A percentile compares a stretch with the other conserved stretches of the same genome.
phyloP scores from a whole-genome alignment of 2,888 invertebrate species.

The Phlogophora meticulosa region DNA sequence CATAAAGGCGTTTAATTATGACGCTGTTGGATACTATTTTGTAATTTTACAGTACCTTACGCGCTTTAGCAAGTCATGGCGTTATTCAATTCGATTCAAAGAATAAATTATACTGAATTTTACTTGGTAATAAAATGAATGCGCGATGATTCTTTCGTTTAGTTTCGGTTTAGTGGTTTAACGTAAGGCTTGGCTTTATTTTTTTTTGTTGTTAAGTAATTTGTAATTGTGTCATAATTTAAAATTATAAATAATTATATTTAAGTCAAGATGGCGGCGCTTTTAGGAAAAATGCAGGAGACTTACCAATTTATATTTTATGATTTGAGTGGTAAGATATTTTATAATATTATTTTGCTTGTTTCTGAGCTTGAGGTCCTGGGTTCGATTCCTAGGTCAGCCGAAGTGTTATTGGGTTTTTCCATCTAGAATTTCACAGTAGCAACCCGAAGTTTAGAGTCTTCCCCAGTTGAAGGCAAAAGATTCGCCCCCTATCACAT shows the following conservation, averaged over 20 bases:
- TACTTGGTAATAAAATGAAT: constrained; percentile 37
- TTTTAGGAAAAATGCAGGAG: constrained; percentile 29
- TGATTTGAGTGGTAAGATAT: constrained; percentile 65
- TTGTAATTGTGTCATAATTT: not conserved
- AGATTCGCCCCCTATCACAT: too few species aligned
- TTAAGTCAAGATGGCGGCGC: constrained; percentile 34
- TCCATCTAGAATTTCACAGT: too few species aligned
- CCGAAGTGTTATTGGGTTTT: too few species aligned
- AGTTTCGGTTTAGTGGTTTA: constrained; percentile 31
- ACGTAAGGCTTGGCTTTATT: not conserved
- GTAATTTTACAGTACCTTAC: not conserved
- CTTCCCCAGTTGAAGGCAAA: too few species aligned
- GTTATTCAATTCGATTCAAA: constrained; percentile 4
- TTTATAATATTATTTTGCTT: not conserved
- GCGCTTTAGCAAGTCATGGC: constrained; percentile 42
- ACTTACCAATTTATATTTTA: constrained; percentile 61
- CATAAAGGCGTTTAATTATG: not conserved
- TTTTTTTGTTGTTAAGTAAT: not conserved
- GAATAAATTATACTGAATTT: constrained; percentile 20
- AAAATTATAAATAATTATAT: not conserved
- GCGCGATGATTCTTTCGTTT: not conserved
- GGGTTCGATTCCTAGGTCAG: too few species aligned
- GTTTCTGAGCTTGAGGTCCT: not conserved
- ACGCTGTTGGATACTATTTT: constrained; percentile 9
- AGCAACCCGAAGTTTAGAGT: too few species aligned